A percentile compares a stretch with the other conserved stretches of the same genome.
phyloP scores from a whole-genome alignment of 2,797 vertebrate species.

The Anguilla pacifica region DNA sequence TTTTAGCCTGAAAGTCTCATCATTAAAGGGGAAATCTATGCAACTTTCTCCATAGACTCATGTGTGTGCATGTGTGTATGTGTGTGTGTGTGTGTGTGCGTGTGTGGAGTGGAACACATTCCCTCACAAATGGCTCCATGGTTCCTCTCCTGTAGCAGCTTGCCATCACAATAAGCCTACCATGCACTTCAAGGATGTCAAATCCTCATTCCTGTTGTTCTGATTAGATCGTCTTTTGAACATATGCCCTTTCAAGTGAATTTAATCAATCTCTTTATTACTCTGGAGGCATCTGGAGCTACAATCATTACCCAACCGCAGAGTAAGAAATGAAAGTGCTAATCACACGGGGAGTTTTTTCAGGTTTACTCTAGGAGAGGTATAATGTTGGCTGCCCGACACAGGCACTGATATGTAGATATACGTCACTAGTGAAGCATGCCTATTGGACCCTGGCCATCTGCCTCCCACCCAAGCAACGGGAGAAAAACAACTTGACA shows the following conservation, averaged over 20 bases:
- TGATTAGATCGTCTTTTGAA: constrained; percentile 78
- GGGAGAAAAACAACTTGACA: no score
- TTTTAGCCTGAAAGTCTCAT: no score
- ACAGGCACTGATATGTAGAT: neutral
- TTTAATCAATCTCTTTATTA: constrained; percentile 97
- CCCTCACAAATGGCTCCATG: neutral
- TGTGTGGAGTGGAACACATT: neutral
- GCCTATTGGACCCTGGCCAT: no score
- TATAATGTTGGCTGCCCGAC: neutral
- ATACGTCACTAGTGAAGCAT: no score
- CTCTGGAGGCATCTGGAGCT: constrained; percentile 80
- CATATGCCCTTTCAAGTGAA: constrained; percentile 87
- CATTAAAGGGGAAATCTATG: neutral
- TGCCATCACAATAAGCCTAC: constrained; percentile 44
- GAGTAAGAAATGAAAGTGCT: constrained; percentile 90
- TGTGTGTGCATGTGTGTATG: neutral
- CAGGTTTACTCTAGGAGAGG: neutral
- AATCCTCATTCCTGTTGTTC: constrained; percentile 60
- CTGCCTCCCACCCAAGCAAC: no score
- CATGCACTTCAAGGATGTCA: constrained; percentile 55
- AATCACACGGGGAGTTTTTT: constrained; percentile 75
- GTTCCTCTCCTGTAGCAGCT: constrained; percentile 42
- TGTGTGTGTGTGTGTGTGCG: neutral
- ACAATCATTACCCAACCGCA: constrained; percentile 89
- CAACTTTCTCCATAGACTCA: neutral